phyloP scores from a whole-genome alignment of 2,797 vertebrate genomes.

The Parotocinclus haroldoi region DNA sequence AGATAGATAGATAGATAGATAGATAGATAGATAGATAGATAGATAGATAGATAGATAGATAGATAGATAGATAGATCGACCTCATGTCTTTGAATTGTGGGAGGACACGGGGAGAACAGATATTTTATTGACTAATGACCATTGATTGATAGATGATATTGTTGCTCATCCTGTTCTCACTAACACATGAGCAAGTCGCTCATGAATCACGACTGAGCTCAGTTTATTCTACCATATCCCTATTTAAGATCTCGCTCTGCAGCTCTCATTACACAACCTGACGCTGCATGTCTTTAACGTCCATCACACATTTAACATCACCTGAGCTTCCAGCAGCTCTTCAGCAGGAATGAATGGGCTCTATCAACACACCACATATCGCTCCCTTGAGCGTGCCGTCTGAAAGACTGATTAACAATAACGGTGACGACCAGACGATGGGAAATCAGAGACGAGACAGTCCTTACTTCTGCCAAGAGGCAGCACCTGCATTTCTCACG shows the following conservation, averaged over 20 bases:
- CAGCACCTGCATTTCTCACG: conserved; percentile 4
- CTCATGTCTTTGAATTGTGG: no score
- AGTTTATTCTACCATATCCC: conserved; percentile 22
- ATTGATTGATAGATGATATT: neutral
- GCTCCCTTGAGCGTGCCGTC: conserved; percentile 29
- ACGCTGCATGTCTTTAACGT: neutral
- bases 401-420: conserved; percentile 41
- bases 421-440: conserved; percentile 16
- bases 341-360: conserved; percentile 11
- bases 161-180: neutral
- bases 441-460: conserved; percentile 5
- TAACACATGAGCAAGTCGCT: no score
- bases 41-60: no score
- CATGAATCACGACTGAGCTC: neutral
- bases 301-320: conserved; percentile 15
- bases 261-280: conserved; percentile 6
- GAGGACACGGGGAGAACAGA: no score
- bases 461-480: neutral
- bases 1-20: no score
- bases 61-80: no score
- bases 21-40: no score
- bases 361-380: conserved; percentile 36
- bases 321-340: conserved; percentile 9
- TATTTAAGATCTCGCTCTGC: conserved; percentile 15
- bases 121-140: no score